Evolutionary conservation across 2,113 vertebrate genomes (phyloP).

Genomic region (Scatophagus argus): DNA sequence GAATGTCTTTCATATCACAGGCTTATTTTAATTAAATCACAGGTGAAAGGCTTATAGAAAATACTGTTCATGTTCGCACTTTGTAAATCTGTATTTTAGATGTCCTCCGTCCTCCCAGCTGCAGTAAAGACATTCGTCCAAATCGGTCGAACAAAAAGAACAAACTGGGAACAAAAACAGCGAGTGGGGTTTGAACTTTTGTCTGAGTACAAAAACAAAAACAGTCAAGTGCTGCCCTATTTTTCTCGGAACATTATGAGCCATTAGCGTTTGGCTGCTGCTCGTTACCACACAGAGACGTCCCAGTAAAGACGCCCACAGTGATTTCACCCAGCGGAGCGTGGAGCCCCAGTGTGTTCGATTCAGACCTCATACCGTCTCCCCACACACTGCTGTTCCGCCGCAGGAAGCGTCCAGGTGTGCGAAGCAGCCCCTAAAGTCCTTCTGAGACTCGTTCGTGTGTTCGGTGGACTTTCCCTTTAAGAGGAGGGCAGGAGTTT

Average conservation of each 20-base stretch:
- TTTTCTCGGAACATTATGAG: constrained; percentile 68
- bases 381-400: not conserved
- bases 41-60: too few relatives aligned
- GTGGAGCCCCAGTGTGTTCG: not conserved
- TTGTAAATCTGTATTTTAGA: not conserved
- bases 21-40: too few relatives aligned
- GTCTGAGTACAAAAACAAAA: constrained; percentile 8
- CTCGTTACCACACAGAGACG: constrained; percentile 62
- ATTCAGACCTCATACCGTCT: not conserved
- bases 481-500: constrained; percentile 43
- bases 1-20: too few relatives aligned
- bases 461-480: not conserved
- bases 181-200: constrained; percentile 49
- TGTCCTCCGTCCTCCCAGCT: not conserved
- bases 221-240: constrained; percentile 37
- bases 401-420: not conserved
- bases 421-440: not conserved
- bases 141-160: too few relatives aligned
- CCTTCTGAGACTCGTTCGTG: fast-evolving
- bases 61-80: too few relatives aligned
- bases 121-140: not conserved
- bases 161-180: not conserved
- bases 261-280: constrained; percentile 64
- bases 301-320: constrained; percentile 31
- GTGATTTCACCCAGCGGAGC: constrained; percentile 18